These are phyloP conservation scores for Corythoichthys intestinalis DNA, from an alignment of 2,113 vertebrate genomes.

Conservation along the genomic window DNA sequence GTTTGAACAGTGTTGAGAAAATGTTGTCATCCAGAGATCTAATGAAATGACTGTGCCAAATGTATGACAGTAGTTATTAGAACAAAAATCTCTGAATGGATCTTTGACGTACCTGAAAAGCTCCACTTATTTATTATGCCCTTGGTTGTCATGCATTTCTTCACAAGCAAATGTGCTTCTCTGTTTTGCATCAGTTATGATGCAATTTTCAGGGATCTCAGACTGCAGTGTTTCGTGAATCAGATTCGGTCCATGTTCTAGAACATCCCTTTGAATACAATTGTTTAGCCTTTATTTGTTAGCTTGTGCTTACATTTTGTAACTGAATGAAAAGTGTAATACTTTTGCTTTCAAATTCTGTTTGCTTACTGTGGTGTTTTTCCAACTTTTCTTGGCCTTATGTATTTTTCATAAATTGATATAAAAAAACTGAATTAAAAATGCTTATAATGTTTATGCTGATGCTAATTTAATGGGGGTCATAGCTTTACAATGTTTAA, in stretches of 20 bases:
- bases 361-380: conserved; percentile 61
- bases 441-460: conserved; percentile 56
- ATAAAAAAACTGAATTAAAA: conserved; percentile 65
- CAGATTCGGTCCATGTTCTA: conserved; percentile 37
- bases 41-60: conserved; percentile 60
- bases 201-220: conserved; percentile 67
- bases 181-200: conserved; percentile 41
- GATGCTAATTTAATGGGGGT: conserved; percentile 64
- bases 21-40: conserved; percentile 45
- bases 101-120: conserved; percentile 49
- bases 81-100: conserved; percentile 45
- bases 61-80: conserved; percentile 40
- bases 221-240: conserved; percentile 53
- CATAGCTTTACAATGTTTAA: conserved; percentile 69
- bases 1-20: conserved; percentile 26
- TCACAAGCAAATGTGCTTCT: conserved; percentile 36
- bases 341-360: conserved; percentile 33
- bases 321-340: conserved; percentile 40
- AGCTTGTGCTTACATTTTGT: conserved; percentile 47
- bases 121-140: conserved; percentile 48
- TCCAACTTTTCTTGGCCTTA: conserved; percentile 67
- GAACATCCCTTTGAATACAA: conserved; percentile 36
- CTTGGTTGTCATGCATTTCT: conserved; percentile 47
- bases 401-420: conserved; percentile 71
- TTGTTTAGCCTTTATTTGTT: conserved; percentile 51